Evolutionary conservation across 2,797 vertebrate species (phyloP), one percentile per base, ranked within the genome.

Genomic region (Enteromius paludinosus): DNA sequence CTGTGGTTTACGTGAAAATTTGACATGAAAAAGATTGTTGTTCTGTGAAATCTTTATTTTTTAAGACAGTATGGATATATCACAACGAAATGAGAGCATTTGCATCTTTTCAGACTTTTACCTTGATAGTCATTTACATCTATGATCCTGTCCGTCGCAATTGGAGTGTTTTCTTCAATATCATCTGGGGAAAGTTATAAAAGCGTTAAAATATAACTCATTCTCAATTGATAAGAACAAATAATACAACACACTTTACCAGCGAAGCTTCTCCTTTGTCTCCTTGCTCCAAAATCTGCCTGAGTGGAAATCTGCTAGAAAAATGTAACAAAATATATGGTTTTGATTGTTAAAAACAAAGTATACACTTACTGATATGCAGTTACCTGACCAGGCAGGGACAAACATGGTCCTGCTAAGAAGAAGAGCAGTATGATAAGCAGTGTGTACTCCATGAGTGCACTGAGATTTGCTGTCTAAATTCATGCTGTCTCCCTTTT

Each of bases 111-210:
- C 14, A 38, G 0, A 11, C 38, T 43, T 83, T 88, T 87, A 94
- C 95, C 87, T 86, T 92, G 89, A 14, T 89, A 83, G 85, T 94
- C 93, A 74, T 95, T 95, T 5, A 89, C 79, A 89, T 91, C 91
- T 64, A 94, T 95, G 71, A 95, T 95, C 79, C 90, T 90, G 83
- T 95, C 93, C 94, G 95, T 95, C 8, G 91, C 92, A 3, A 91
- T 91, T 84, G 78, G 86, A 41, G 90, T 90, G 25, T 38, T 82
- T 49, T 85, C 62, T 7, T 82, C 43, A 33, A 43, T 18, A 10
- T 81, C 20, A 75, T 49, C 74, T 85, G 20, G 1, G 28, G 7
- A 75, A 45, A 33, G 15, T 45, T 12, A 69, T 33, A 18, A 35
- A 35, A 72, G 6, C 52, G 28, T 76, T 49, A 25, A 17, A 45